These are phyloP conservation scores for Marasmarcha lunaedactyla DNA, from an alignment of 2,888 invertebrate genomes.

Conservation along the genomic window DNA sequence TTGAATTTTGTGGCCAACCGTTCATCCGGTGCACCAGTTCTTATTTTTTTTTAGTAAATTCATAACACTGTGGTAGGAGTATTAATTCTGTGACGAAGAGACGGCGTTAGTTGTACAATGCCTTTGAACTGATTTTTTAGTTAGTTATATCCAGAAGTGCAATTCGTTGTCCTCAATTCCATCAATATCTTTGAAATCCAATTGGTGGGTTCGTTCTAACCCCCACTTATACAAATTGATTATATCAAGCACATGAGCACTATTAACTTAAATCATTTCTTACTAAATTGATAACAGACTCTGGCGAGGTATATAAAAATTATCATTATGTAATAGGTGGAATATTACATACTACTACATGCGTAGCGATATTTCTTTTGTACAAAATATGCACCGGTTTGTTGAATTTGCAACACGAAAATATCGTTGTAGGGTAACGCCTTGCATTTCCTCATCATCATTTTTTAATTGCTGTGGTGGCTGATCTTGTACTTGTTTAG, in stretches of 20 bases:
- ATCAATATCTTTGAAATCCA: constrained; percentile 7
- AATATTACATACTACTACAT: constrained; percentile 7
- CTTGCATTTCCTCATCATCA: not conserved
- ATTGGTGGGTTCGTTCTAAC: constrained; percentile 6
- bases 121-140: constrained; percentile 8
- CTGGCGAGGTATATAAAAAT: constrained; percentile 4
- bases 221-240: constrained; percentile 5
- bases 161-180: constrained; percentile 6
- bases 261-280: constrained; percentile 7
- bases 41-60: constrained; percentile 8
- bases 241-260: constrained; percentile 9
- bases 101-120: constrained; percentile 5
- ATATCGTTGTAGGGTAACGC: constrained; percentile 1
- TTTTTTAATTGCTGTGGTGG: not conserved
- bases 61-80: constrained; percentile 7
- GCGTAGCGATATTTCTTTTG: not conserved
- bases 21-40: constrained; percentile 4
- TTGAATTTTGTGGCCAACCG: constrained; percentile 3
- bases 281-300: constrained; percentile 6
- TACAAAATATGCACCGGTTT: not conserved
- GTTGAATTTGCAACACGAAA: constrained; percentile 3
- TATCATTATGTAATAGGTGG: constrained; percentile 4
- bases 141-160: constrained; percentile 8
- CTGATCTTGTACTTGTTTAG: not conserved
- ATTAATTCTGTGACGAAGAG: constrained; percentile 5